These are phyloP conservation scores for Tineola bisselliella DNA, from an alignment of 2,888 invertebrate genomes.

Conservation along the genomic window DNA sequence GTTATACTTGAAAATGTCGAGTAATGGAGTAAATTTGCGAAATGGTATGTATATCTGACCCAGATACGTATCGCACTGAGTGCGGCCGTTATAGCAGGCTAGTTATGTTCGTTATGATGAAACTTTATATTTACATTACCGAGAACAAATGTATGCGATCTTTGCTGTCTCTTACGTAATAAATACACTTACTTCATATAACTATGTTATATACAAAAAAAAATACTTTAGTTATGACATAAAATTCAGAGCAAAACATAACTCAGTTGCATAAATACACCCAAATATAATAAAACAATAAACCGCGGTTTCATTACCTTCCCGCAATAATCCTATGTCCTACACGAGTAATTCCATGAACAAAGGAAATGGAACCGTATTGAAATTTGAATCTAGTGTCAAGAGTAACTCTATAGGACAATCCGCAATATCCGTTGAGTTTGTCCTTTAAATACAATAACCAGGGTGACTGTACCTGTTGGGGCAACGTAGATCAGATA, in stretches of 20 bases:
- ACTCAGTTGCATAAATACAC: not conserved
- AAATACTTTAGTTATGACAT: not conserved
- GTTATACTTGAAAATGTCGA: not conserved
- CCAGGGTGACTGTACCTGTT: not conserved
- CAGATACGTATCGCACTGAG: conserved; percentile 31
- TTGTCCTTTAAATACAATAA: not conserved
- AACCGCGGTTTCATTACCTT: not conserved
- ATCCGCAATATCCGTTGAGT: not conserved
- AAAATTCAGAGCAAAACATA: not conserved
- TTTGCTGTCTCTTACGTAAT: conserved; percentile 8
- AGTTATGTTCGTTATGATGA: conserved; percentile 7
- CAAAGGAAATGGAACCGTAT: not conserved
- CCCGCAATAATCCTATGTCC: not conserved
- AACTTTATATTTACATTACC: conserved; percentile 10
- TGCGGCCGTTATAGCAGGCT: not conserved
- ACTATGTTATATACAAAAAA: not conserved
- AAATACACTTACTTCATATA: conserved; percentile 3
- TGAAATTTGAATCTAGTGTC: not conserved
- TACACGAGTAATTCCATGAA: not conserved
- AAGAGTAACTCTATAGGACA: not conserved
- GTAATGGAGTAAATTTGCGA: conserved; percentile 1
- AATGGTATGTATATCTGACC: conserved; percentile 26
- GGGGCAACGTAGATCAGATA: conserved; percentile 15
- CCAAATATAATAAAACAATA: not conserved
- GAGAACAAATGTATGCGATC: conserved; percentile 13